Evolutionary conservation across 2,888 invertebrate genomes (phyloP).

Genomic region (Serrognathus titanus): DNA sequence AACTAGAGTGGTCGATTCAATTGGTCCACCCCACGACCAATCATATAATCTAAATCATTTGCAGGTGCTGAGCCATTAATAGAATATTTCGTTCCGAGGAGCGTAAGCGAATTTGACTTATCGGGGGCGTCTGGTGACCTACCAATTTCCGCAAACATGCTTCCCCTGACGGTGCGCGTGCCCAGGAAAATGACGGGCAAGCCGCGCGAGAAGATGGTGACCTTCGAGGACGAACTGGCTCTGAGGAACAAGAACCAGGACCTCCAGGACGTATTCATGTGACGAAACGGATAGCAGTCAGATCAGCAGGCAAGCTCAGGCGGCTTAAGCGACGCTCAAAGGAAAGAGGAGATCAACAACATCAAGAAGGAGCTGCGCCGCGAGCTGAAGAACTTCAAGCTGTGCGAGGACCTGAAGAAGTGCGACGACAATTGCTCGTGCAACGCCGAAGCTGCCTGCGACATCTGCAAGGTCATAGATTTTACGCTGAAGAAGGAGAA

Average conservation of each 20-base stretch:
- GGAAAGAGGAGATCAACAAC: conserved; percentile 8
- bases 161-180: conserved; percentile 42
- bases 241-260: conserved; percentile 48
- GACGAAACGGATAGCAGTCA: conserved; percentile 55
- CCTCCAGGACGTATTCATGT: conserved; percentile 77
- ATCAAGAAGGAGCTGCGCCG: conserved; percentile 16
- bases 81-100: conserved; percentile 81
- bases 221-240: conserved; percentile 70
- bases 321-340: conserved; percentile 16
- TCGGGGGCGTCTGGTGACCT: conserved; percentile 60
- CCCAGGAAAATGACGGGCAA: conserved; percentile 45
- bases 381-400: conserved; percentile 40
- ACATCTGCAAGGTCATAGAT: conserved; percentile 48
- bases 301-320: conserved; percentile 25
- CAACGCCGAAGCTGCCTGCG: conserved; percentile 46
- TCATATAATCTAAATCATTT: neutral
- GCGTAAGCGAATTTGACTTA: conserved; percentile 79
- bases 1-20: too few species aligned
- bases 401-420: conserved; percentile 47
- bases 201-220: conserved; percentile 73
- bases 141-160: conserved; percentile 39
- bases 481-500: conserved; percentile 47
- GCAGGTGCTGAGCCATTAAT: conserved; percentile 60
- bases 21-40: too few species aligned
- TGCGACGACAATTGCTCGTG: conserved; percentile 48